A percentile compares a stretch with the other conserved stretches of the same genome.
These are phyloP conservation scores for Tympanuchus pallidicinctus DNA, from an alignment of 2,113 vertebrate species.

Conservation along the genomic window DNA sequence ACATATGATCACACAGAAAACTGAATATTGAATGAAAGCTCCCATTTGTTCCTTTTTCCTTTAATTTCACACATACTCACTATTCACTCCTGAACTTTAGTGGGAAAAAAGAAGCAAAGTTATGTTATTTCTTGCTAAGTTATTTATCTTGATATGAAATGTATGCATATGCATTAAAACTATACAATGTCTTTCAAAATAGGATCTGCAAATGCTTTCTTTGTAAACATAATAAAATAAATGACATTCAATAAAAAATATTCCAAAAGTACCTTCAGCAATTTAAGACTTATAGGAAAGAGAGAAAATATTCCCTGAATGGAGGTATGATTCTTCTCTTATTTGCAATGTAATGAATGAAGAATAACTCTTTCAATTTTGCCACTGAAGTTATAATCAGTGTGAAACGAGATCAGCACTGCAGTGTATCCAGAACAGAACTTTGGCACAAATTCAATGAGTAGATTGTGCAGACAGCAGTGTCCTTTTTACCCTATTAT, in stretches of 20 bases:
- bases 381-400: not conserved
- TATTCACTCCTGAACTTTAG: not conserved
- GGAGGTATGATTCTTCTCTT: not conserved
- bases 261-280: not conserved
- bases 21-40: not conserved
- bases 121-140: not conserved
- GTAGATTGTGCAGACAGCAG: not conserved
- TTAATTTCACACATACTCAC: not conserved
- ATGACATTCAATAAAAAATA: not conserved
- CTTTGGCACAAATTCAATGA: not conserved
- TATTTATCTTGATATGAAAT: conserved; percentile 33
- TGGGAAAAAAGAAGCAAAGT: not conserved
- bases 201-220: not conserved
- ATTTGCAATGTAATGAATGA: not conserved
- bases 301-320: not conserved
- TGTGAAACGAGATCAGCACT: not conserved
- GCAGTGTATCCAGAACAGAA: not conserved
- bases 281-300: not conserved
- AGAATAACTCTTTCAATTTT: not conserved
- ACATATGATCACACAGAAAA: not conserved
- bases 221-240: conserved; percentile 1
- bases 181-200: not conserved
- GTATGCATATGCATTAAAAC: not conserved
- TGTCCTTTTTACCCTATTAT: not conserved
- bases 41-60: not conserved